These are phyloP conservation scores for Amazona vittata DNA, from an alignment of 2,113 vertebrate species.

Conservation along the genomic window DNA sequence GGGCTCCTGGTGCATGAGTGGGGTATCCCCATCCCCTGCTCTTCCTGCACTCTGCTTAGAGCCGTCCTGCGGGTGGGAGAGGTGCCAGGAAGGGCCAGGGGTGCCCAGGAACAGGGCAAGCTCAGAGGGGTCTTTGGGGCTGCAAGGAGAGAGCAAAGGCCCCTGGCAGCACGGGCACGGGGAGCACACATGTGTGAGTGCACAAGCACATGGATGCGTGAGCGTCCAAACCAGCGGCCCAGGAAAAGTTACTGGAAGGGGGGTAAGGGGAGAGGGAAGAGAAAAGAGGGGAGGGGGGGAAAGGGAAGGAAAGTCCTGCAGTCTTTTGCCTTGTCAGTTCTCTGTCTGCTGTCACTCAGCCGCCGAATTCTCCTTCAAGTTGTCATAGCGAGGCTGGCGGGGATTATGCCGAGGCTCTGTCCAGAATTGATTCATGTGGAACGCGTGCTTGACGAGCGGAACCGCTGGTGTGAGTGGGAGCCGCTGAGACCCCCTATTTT, in stretches of 20 bases:
- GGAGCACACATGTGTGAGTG: background rate
- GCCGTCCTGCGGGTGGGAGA: background rate
- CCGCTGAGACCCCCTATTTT: constrained; percentile 73
- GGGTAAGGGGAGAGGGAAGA: fast-evolving
- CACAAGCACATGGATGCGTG: background rate
- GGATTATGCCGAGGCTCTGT: constrained; percentile 78
- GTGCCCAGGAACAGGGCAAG: background rate
- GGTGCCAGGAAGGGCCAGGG: fast-evolving
- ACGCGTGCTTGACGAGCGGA: constrained; percentile 79
- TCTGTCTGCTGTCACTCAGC: constrained; percentile 74
- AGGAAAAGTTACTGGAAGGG: background rate
- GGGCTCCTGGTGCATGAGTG: background rate
- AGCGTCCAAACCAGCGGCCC: background rate
- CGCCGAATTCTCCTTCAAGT: constrained; percentile 75
- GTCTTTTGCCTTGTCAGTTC: constrained; percentile 61
- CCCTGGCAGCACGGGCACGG: background rate
- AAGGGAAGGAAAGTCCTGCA: constrained; percentile 29
- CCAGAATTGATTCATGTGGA: constrained; percentile 83
- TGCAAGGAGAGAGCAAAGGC: background rate
- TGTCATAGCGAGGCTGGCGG: constrained; percentile 76
- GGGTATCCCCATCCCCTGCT: fast-evolving
- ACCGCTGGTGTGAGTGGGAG: constrained; percentile 67
- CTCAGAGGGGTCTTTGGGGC: background rate
- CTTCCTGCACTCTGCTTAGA: fast-evolving
- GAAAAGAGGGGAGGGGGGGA: background rate